Conservation (phyloP, 1,140 invertebrate genomes). For the Pantala flavescens region DNA sequence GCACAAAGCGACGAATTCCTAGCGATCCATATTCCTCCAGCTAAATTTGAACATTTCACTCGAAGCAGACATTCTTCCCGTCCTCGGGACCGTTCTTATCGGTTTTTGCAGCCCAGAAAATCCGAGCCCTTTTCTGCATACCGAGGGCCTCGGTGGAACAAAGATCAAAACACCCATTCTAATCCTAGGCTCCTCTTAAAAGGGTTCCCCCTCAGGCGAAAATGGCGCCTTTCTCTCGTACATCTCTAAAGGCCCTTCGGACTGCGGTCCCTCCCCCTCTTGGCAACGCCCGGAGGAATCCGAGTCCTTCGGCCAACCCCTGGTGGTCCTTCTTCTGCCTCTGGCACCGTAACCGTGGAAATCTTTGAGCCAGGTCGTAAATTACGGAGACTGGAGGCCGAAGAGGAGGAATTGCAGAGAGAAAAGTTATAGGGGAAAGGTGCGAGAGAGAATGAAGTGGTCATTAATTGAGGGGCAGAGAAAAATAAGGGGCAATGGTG, state of each 20-base stretch:
- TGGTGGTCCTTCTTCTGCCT: not conserved
- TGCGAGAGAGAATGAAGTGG: not conserved
- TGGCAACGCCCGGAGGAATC: not conserved
- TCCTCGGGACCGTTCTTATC: not conserved
- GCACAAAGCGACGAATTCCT: too few relatives aligned
- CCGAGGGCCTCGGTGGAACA: not conserved
- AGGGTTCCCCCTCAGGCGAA: not conserved
- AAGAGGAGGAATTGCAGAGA: not conserved
- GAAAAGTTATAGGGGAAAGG: not conserved
- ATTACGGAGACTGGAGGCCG: conserved; percentile 2
- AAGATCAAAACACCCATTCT: conserved; percentile 2
- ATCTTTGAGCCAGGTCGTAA: conserved; percentile 4
- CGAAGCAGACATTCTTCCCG: too few relatives aligned
- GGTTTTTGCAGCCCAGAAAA: not conserved
- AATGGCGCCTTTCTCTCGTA: not conserved
- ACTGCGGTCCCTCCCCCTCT: not conserved
- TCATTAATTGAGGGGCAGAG: not conserved
- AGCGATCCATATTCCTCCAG: too few relatives aligned
- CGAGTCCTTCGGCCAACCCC: not conserved
- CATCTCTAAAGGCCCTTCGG: not conserved
- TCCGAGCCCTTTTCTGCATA: not conserved
- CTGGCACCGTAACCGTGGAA: not conserved
- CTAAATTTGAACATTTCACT: too few relatives aligned
- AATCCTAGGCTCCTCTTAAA: not conserved
- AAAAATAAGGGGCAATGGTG: too few relatives aligned